Conservation (phyloP, 2,888 invertebrate species). For the Thysanoteuthis rhombus region DNA sequence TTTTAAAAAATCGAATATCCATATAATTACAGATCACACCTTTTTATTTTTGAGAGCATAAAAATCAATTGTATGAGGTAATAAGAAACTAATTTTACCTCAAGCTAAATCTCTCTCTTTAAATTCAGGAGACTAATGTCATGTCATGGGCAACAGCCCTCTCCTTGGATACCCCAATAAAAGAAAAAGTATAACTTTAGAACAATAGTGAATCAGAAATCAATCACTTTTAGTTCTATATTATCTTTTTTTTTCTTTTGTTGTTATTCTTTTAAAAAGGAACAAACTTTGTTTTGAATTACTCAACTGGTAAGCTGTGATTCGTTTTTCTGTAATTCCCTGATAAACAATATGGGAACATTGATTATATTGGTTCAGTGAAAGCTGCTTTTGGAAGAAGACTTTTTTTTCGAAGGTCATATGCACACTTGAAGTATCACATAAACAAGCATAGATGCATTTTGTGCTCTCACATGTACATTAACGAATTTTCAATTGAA, state of each 20-base stretch:
- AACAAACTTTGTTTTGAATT: neutral
- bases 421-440: neutral
- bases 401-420: neutral
- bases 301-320: neutral
- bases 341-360: constrained; percentile 12
- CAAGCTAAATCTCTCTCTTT: too few species aligned
- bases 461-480: neutral
- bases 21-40: too few species aligned
- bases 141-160: neutral
- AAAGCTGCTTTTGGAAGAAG: neutral
- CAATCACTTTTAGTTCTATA: neutral
- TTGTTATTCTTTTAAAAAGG: neutral
- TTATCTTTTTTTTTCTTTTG: neutral
- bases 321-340: neutral
- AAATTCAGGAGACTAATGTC: too few species aligned
- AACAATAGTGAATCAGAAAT: neutral
- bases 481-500: neutral
- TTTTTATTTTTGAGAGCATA: too few species aligned
- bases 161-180: neutral
- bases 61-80: too few species aligned
- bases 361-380: neutral
- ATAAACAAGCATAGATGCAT: neutral
- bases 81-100: too few species aligned
- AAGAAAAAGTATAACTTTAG: neutral
- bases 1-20: too few species aligned